These are phyloP conservation scores for Gryllus bimaculatus DNA, from an alignment of 1,140 invertebrate species.

Conservation along the genomic window DNA sequence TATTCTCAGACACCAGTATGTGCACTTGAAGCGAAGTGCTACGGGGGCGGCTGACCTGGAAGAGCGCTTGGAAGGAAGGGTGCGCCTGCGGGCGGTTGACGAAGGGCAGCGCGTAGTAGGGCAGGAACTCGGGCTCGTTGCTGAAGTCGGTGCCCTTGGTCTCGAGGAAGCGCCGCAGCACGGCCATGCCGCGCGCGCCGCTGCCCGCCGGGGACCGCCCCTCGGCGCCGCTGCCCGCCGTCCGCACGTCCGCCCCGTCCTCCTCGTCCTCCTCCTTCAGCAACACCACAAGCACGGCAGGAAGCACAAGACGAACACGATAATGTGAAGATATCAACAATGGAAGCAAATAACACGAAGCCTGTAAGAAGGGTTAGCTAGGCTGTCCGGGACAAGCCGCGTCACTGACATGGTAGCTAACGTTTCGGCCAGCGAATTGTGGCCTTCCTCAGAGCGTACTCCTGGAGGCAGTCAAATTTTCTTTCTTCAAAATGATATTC, in stretches of 20 bases:
- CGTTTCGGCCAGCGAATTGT: too few relatives aligned
- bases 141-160: conserved; percentile 41
- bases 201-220: conserved; percentile 19
- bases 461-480: too few relatives aligned
- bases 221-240: conserved; percentile 17
- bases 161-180: conserved; percentile 43
- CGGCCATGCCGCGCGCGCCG: conserved; percentile 33
- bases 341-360: too few relatives aligned
- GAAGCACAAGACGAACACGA: background rate
- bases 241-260: background rate
- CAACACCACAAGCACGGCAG: background rate
- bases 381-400: too few relatives aligned
- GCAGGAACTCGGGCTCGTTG: conserved; percentile 43
- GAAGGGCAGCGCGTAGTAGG: conserved; percentile 48
- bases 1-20: too few relatives aligned
- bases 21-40: too few relatives aligned
- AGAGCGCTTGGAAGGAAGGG: conserved; percentile 44
- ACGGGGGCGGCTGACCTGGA: conserved; percentile 33
- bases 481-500: too few relatives aligned
- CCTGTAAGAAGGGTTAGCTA: too few relatives aligned
- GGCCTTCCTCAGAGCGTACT: too few relatives aligned
- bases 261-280: background rate
- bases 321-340: too few relatives aligned
- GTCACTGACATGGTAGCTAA: too few relatives aligned
- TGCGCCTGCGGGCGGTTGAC: conserved; percentile 44